These are phyloP conservation scores for Microctonus aethiopoides DNA, from an alignment of 2,888 invertebrate species.

Conservation along the genomic window DNA sequence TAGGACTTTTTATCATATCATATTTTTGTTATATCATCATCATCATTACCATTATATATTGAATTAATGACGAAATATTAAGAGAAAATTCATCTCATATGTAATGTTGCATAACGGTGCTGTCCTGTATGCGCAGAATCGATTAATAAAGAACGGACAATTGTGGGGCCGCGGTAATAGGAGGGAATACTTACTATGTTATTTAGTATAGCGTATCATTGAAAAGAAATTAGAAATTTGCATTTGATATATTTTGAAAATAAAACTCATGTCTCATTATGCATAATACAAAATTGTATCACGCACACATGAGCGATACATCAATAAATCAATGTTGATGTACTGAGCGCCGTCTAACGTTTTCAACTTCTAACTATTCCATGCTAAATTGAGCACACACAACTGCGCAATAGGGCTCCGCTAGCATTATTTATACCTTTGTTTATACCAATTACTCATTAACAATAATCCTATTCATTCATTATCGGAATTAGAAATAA, in stretches of 20 bases:
- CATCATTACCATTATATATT: neutral
- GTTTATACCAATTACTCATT: neutral
- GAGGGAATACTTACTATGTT: neutral
- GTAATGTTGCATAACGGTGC: neutral
- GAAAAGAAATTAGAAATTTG: neutral
- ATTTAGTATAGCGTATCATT: neutral
- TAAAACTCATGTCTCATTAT: neutral
- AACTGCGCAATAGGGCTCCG: neutral
- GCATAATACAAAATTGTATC: neutral
- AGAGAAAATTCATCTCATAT: neutral
- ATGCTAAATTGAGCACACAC: neutral
- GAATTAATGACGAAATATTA: neutral
- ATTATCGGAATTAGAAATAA: neutral
- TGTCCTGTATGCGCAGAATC: conserved; percentile 23
- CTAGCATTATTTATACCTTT: neutral
- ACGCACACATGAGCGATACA: conserved; percentile 13
- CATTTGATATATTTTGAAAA: neutral
- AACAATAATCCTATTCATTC: neutral
- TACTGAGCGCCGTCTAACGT: conserved; percentile 14
- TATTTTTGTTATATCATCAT: too few relatives aligned
- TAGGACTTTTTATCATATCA: neutral
- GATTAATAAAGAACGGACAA: conserved; percentile 13
- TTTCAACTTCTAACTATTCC: neutral
- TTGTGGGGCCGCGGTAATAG: neutral
- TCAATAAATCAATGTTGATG: conserved; percentile 19